Evolutionary conservation across 2,888 invertebrate genomes (phyloP).

Genomic region (Dysmachus trigonus): DNA sequence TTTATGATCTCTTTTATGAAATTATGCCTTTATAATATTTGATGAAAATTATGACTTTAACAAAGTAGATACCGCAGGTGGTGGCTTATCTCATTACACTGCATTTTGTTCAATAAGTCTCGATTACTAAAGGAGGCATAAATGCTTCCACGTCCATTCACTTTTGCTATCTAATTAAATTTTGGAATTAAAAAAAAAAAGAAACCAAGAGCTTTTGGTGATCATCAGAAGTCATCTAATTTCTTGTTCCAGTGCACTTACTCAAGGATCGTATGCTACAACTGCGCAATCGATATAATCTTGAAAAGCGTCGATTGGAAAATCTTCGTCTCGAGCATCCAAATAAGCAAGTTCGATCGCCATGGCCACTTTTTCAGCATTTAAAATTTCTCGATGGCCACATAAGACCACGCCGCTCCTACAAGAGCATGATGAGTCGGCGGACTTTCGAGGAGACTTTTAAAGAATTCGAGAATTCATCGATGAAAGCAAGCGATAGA

Average conservation of each 20-base stretch:
- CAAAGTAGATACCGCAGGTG: neutral
- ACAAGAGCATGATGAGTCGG: constrained; percentile 57
- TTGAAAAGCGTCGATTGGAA: constrained; percentile 64
- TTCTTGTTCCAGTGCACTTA: constrained; percentile 56
- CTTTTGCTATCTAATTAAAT: neutral
- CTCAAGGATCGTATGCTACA: constrained; percentile 64
- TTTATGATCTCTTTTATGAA: neutral
- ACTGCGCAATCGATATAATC: constrained; percentile 64
- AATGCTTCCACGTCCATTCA: neutral
- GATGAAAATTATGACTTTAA: neutral
- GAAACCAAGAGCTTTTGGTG: too few relatives aligned
- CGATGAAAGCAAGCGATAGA: neutral
- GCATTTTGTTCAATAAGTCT: neutral
- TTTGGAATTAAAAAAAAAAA: neutral
- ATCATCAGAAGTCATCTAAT: neutral
- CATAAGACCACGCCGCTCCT: constrained; percentile 62
- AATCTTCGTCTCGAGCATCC: constrained; percentile 56
- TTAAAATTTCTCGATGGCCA: constrained; percentile 62
- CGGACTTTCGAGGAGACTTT: constrained; percentile 14
- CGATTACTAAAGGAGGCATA: neutral
- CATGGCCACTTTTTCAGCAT: constrained; percentile 63
- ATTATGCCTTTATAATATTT: neutral
- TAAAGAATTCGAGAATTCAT: neutral
- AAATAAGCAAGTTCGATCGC: constrained; percentile 55
- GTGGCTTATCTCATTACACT: neutral